Conservation (phyloP, 2,888 invertebrate species). For the Caenorhabditis becei region DNA sequence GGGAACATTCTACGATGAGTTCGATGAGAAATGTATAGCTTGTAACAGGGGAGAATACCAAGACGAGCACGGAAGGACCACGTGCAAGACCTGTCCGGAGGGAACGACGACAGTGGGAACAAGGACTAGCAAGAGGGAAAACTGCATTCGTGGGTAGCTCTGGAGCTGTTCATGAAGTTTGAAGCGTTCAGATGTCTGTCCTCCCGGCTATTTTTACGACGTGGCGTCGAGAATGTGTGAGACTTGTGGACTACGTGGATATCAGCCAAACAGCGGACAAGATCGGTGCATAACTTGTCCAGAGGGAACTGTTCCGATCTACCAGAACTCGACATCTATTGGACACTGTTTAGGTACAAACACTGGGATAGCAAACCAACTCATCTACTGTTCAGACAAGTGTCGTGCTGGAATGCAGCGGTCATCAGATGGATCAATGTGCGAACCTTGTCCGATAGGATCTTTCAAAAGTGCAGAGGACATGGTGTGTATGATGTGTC, state of each 20-base stretch:
- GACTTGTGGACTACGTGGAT: constrained; percentile 68
- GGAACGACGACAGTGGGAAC: constrained; percentile 58
- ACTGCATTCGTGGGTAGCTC: constrained; percentile 59
- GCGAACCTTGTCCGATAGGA: constrained; percentile 70
- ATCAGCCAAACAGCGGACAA: constrained; percentile 64
- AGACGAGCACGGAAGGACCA: constrained; percentile 64
- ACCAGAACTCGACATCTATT: constrained; percentile 64
- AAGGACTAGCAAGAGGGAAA: constrained; percentile 40
- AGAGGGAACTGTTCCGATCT: constrained; percentile 67
- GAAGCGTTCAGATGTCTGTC: constrained; percentile 63
- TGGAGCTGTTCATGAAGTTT: too few relatives aligned
- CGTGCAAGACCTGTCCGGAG: constrained; percentile 63
- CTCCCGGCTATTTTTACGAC: constrained; percentile 69
- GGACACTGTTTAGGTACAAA: constrained; percentile 65
- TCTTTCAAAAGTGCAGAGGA: constrained; percentile 66
- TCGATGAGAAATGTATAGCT: constrained; percentile 47
- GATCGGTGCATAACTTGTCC: constrained; percentile 67
- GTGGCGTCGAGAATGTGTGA: constrained; percentile 64
- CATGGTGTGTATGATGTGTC: constrained; percentile 71
- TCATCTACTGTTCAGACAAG: constrained; percentile 56
- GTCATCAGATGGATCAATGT: constrained; percentile 59
- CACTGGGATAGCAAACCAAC: too few relatives aligned
- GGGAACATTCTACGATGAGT: constrained; percentile 64
- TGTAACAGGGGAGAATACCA: constrained; percentile 67
- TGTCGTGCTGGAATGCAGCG: constrained; percentile 69